Evolutionary conservation across 2,888 invertebrate species (phyloP).

Genomic region (Trissoscelio sp.): DNA sequence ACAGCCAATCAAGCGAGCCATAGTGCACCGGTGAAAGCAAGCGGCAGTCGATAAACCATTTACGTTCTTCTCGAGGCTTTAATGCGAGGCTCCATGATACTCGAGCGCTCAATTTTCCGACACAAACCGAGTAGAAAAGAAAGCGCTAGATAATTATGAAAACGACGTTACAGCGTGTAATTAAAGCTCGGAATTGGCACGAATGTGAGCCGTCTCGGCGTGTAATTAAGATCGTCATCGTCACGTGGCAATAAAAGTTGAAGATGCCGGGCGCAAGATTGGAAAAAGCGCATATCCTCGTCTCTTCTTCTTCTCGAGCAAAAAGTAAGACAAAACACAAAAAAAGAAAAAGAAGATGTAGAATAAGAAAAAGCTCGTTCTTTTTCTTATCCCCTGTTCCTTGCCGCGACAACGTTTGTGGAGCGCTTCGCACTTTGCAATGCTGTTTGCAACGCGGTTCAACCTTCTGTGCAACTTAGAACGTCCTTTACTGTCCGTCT

Average conservation of each 20-base stretch:
- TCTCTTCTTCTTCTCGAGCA: neutral
- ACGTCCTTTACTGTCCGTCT: slow-evolving; percentile 70
- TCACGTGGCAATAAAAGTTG: slow-evolving; percentile 51
- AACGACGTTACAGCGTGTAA: slow-evolving; percentile 53
- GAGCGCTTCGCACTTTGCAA: slow-evolving; percentile 47
- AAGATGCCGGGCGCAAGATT: slow-evolving; percentile 35
- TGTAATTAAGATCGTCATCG: slow-evolving; percentile 54
- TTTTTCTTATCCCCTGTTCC: too few species aligned
- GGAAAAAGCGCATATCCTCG: slow-evolving; percentile 29
- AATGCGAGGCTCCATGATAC: slow-evolving; percentile 35
- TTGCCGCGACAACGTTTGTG: slow-evolving; percentile 24
- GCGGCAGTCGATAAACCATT: slow-evolving; percentile 51
- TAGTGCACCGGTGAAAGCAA: slow-evolving; percentile 28
- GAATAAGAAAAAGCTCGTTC: neutral
- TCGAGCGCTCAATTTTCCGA: slow-evolving; percentile 34
- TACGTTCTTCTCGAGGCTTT: slow-evolving; percentile 46
- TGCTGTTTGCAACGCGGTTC: slow-evolving; percentile 43
- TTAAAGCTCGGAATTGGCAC: slow-evolving; percentile 46
- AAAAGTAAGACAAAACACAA: neutral
- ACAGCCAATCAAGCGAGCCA: slow-evolving; percentile 32
- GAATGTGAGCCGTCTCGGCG: neutral
- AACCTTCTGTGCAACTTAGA: slow-evolving; percentile 47
- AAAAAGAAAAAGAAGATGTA: neutral
- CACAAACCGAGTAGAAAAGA: slow-evolving; percentile 38
- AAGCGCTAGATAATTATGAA: slow-evolving; percentile 53